Evolutionary conservation across 2,113 vertebrate species (phyloP), one percentile per base, ranked within the genome.

Genomic region (Neotoma lepida): DNA sequence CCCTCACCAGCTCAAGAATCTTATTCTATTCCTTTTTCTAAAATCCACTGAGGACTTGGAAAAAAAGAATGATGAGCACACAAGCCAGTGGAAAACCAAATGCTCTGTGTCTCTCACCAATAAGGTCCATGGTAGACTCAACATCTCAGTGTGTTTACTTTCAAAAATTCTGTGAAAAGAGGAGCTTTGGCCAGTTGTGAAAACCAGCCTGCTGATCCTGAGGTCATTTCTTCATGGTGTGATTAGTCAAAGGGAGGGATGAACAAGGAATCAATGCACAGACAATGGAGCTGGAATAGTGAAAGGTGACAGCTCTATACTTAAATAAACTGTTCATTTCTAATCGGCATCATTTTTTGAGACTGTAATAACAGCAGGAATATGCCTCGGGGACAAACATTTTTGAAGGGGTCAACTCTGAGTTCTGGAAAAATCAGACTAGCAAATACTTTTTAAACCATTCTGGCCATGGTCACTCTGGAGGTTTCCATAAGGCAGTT

Each of bases 361-460:
- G 54, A 70, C 35, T 73, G 24, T 85, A 76, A 91, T 6, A 87
- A 88, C 6, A 22, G 30, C n/a, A 24, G 61, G 58, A 61, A 94
- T 89, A 94, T 4, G 24, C 66, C 88, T 94, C 20, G 82, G 89
- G 66, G 80, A 88, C 64, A 94, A 70, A 74, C 0, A 13, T 86
- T 95, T 96, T 71, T 78, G n/a, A 93, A 91, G 51, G n/a, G 80
- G 64, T 95, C 87, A 89, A 28, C 93, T 93, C 64, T 92, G 88
- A 96, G 78, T 63, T 85, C 74, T 93, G 87, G 70, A 93, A 95
- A 96, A 95, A 91, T 82, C 39, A 74, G 91, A 95, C 56, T 66
- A 88, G 61, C 76, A 63, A 91, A 94, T 24, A 84, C 35, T 30
- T 96, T 90, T 95, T 84, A 39, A 85, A 91, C 77, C 49, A 51